Evolutionary conservation across 2,113 vertebrate species (phyloP).

Genomic region (Ramphastos sulfuratus): DNA sequence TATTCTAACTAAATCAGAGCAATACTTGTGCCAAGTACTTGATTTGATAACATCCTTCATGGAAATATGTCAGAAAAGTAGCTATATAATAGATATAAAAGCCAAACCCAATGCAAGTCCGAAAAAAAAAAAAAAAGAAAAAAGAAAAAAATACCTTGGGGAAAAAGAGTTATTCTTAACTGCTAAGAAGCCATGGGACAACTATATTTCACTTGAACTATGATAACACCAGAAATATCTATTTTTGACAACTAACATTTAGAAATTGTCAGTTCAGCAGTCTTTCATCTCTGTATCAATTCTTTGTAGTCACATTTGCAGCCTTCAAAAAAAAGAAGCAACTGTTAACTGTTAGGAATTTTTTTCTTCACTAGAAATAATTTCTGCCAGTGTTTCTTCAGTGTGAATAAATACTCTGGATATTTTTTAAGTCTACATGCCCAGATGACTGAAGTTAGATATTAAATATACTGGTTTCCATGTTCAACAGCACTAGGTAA

Average conservation of each 20-base stretch:
- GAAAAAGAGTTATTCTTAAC: not conserved
- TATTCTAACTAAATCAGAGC: conserved; percentile 1
- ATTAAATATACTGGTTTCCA: not conserved
- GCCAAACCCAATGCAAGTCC: not conserved
- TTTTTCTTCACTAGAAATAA: not conserved
- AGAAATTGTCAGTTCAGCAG: conserved; percentile 17
- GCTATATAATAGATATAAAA: not conserved
- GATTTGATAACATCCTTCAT: not conserved
- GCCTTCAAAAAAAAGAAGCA: not conserved
- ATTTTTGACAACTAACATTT: conserved; percentile 31
- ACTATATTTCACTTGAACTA: conserved; percentile 18
- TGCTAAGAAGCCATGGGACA: conserved; percentile 11
- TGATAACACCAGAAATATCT: not conserved
- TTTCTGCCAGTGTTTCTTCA: not conserved
- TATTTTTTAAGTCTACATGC: not conserved
- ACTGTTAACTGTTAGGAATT: not conserved
- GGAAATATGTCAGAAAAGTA: not conserved
- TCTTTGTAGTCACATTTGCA: not conserved
- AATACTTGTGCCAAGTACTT: no score
- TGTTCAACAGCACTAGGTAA: not conserved
- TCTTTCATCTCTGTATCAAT: not conserved
- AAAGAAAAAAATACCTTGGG: not conserved
- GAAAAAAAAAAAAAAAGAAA: fast-evolving
- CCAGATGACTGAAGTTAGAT: not conserved
- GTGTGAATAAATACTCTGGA: not conserved